Evolutionary conservation across 2,113 vertebrate species (phyloP), one percentile per base, ranked within the genome.

Genomic region (Malurus cyaneus): DNA sequence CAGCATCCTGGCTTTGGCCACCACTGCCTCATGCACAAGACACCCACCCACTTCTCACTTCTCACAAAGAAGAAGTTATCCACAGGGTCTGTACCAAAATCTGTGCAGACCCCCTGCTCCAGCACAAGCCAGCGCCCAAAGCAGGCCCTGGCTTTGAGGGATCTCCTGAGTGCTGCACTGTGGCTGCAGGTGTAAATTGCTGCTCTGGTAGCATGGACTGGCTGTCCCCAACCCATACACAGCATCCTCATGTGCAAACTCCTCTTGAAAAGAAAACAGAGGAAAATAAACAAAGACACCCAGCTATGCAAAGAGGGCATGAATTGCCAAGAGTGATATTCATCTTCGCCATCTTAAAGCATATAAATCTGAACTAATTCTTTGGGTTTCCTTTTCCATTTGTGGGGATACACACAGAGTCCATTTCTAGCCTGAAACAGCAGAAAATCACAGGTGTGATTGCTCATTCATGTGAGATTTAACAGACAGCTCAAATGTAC

Each of bases 1-100:
- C 12, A 60, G 14, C 34, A 41, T 23, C 54, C 17, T 54, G 76
- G 36, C 36, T 84, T 80, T 34, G 19, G 59, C 39, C 53, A 53
- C 53, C n/a, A 20, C 57, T 32, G 19, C 32, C 36, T 69, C 47
- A 47, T 32, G n/a, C 24, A 31, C 6, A 41, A n/a, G 11, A 50
- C 32, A 15, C 46, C 36, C 23, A n/a, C 46, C 24, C 34, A 26
- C 11, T 25, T 56, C 92, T 95, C 34, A 26, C 10, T 25, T 56
- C 92, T 95, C 83, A 93, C 91, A 60, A 85, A 96, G 65, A 92
- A 72, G 62, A 93, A 86, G 50, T 49, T 12, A 34, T 93, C 90
- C 6, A 16, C 46, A 9, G 57, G 72, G 28, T 79, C 34, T 14
- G 49, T 50, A 31, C 17, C 15, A 7, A 89, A 97, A 52, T 93